Conservation (phyloP, 2,888 invertebrate genomes). For the Oxycera nigricornis region DNA sequence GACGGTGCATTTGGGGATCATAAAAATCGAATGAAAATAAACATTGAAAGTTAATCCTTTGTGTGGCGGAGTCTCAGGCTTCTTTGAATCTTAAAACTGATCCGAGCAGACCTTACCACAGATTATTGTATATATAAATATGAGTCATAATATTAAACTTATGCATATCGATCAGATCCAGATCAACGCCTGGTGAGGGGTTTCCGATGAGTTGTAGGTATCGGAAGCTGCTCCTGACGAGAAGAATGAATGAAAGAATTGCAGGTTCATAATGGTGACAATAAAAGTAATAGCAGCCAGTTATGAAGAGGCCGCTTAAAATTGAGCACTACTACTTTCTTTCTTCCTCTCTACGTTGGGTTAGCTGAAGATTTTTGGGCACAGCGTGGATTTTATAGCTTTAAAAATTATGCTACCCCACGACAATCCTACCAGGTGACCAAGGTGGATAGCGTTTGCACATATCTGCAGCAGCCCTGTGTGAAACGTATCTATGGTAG, state of each 20-base stretch:
- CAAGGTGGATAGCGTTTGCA: no score
- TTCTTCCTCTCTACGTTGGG: no score
- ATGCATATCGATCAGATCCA: conserved; percentile 20
- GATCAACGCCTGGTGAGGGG: conserved; percentile 7
- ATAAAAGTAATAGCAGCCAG: no score
- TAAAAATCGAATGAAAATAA: conserved; percentile 38
- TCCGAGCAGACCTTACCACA: conserved; percentile 25
- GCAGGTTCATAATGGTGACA: no score
- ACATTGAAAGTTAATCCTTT: conserved; percentile 38
- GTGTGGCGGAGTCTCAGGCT: conserved; percentile 25
- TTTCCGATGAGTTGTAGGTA: not conserved
- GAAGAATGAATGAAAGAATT: no score
- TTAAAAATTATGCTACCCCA: no score
- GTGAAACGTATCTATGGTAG: not conserved
- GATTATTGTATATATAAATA: conserved; percentile 40
- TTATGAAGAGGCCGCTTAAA: no score
- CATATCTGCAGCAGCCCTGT: no score
- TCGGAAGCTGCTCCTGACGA: not conserved
- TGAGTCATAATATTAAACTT: conserved; percentile 30
- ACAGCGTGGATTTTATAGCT: no score
- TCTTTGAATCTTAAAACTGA: conserved; percentile 4
- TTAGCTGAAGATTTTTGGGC: no score
- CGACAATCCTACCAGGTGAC: no score
- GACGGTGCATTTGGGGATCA: conserved; percentile 20
- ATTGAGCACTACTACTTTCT: no score